Percentiles rank a stretch among this genome's conserved stretches.
These are phyloP conservation scores for Pluvianellus socialis DNA, from an alignment of 2,113 vertebrate genomes.

Conservation along the genomic window DNA sequence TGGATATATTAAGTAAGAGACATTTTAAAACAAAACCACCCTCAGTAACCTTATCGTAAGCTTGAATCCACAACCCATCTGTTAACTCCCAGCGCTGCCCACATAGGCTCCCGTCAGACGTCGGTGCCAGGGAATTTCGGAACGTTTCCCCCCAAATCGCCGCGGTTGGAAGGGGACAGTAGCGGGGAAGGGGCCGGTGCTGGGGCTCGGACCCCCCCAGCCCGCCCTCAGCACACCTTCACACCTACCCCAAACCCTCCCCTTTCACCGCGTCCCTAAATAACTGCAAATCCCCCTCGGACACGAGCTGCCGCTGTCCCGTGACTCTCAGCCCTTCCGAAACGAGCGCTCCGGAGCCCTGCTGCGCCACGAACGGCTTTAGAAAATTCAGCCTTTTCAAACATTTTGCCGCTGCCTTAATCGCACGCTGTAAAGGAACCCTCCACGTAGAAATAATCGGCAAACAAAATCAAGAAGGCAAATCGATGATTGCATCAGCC, in stretches of 20 bases:
- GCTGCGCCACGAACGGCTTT: background rate
- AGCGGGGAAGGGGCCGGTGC: background rate
- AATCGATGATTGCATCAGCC: slow-evolving; percentile 51
- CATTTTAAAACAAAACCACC: slow-evolving; percentile 72
- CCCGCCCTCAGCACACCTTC: background rate
- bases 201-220: background rate
- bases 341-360: background rate
- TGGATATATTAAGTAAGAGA: slow-evolving; percentile 72
- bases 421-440: background rate
- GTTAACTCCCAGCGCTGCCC: slow-evolving; percentile 32
- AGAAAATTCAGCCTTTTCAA: background rate
- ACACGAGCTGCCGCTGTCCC: background rate
- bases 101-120: background rate
- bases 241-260: background rate
- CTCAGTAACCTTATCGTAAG: slow-evolving; percentile 66
- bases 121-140: background rate
- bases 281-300: background rate
- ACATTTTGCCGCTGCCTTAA: background rate
- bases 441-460: background rate
- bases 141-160: background rate
- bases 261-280: background rate
- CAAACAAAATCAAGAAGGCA: background rate
- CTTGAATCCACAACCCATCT: slow-evolving; percentile 41
- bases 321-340: background rate
- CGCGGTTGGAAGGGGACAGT: background rate